Percentiles rank a stretch among this genome's conserved stretches.
phyloP scores from a whole-genome alignment of 1,140 invertebrate genomes.

The Drosophila varians region DNA sequence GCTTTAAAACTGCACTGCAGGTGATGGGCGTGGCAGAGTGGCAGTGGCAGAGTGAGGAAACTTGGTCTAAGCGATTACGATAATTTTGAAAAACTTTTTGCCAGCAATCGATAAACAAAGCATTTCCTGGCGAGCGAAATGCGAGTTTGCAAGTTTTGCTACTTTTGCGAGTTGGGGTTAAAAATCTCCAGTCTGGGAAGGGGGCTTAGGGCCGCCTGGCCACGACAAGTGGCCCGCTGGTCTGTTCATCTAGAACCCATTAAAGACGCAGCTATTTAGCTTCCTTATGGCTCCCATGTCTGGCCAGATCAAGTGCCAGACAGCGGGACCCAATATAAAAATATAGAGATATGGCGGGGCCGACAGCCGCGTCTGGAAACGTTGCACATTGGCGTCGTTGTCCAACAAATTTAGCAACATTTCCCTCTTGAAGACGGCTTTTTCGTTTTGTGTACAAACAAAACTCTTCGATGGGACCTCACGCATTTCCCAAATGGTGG shows the following conservation, averaged over 20 bases:
- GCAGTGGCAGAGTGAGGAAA: slow-evolving; percentile 13
- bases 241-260: slow-evolving; percentile 38
- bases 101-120: slow-evolving; percentile 20
- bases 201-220: background rate
- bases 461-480: slow-evolving; percentile 28
- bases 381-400: slow-evolving; percentile 42
- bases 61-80: slow-evolving; percentile 38
- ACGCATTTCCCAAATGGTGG: slow-evolving; percentile 15
- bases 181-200: too few relatives aligned
- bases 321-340: background rate
- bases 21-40: background rate
- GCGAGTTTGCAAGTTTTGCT: slow-evolving; percentile 6
- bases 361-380: slow-evolving; percentile 25
- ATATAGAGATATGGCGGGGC: background rate
- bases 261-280: slow-evolving; percentile 46
- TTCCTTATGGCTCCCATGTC: slow-evolving; percentile 33
- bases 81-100: slow-evolving; percentile 24
- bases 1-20: slow-evolving; percentile 30
- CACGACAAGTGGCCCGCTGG: slow-evolving; percentile 29
- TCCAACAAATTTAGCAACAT: slow-evolving; percentile 46
- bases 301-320: slow-evolving; percentile 40
- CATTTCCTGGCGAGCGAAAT: slow-evolving; percentile 4
- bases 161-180: too few relatives aligned
- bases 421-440: slow-evolving; percentile 14
- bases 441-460: slow-evolving; percentile 29